Conservation (phyloP, 2,888 invertebrate genomes). For the Achlya flavicornis region DNA sequence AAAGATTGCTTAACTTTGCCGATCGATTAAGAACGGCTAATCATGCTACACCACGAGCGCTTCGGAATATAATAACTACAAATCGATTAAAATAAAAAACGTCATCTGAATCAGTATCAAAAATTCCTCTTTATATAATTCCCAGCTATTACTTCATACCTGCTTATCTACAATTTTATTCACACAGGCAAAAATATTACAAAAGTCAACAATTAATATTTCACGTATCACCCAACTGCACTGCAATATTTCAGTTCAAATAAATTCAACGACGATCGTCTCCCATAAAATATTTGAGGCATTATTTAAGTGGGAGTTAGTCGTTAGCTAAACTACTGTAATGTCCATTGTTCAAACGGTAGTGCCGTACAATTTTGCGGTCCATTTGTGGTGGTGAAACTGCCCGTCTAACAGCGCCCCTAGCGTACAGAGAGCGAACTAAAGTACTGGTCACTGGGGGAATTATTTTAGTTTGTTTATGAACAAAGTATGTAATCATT, state of each 20-base stretch:
- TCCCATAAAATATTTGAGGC: conserved; percentile 48
- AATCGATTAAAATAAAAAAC: too few species aligned
- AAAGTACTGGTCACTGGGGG: conserved; percentile 25
- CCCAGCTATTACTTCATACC: too few species aligned
- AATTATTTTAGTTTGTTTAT: conserved; percentile 22
- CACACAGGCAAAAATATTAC: neutral
- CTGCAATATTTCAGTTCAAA: conserved; percentile 7
- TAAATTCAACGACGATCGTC: conserved; percentile 20
- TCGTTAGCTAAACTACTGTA: conserved; percentile 64
- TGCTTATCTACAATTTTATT: too few species aligned
- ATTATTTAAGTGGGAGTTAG: conserved; percentile 56
- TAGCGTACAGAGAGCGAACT: conserved; percentile 31
- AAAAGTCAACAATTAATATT: neutral
- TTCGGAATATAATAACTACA: too few species aligned
- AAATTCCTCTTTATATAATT: too few species aligned
- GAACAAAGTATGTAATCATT: conserved; percentile 13
- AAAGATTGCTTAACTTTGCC: too few species aligned
- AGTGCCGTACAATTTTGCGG: conserved; percentile 61
- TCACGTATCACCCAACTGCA: neutral
- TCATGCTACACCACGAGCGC: too few species aligned
- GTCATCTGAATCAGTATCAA: too few species aligned
- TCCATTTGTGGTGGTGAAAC: conserved; percentile 52
- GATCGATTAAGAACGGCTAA: too few species aligned
- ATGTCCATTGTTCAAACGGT: conserved; percentile 60
- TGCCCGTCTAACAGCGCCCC: conserved; percentile 36